phyloP scores from a whole-genome alignment of 2,113 vertebrate genomes.

The Miniopterus natalensis region DNA sequence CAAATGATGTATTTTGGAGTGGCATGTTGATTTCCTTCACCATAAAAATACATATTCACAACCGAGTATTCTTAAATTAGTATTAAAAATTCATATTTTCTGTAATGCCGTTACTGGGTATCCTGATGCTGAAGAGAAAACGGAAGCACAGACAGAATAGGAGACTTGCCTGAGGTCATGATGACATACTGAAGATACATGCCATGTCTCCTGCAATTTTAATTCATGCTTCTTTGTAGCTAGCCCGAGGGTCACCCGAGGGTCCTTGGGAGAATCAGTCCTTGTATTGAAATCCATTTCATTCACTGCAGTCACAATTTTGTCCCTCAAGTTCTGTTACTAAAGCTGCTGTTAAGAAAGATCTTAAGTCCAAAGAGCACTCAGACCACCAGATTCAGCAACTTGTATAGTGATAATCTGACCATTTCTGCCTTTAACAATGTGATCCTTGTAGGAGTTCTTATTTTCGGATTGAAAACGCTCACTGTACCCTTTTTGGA shows the following conservation, averaged over 20 bases:
- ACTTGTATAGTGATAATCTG: background rate
- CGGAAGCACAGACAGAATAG: background rate
- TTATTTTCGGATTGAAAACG: conserved; percentile 15
- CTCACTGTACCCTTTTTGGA: background rate
- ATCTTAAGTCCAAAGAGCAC: conserved; percentile 8
- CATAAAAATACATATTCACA: background rate
- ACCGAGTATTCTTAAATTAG: background rate
- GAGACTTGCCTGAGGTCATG: background rate
- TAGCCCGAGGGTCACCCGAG: background rate
- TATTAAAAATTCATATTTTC: background rate
- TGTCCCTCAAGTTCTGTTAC: conserved; percentile 13
- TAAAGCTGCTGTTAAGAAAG: background rate
- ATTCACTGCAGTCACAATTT: background rate
- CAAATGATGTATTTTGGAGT: background rate
- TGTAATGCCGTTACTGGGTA: background rate
- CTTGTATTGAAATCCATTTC: background rate
- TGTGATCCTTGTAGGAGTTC: background rate
- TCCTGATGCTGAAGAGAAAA: background rate
- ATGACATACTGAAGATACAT: background rate
- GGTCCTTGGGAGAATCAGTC: background rate
- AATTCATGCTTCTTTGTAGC: background rate
- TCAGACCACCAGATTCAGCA: background rate
- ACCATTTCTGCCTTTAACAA: background rate
- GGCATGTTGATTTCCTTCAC: background rate
- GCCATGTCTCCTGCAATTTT: background rate